Evolutionary conservation across 2,797 vertebrate genomes (phyloP).

Genomic region (Ctenosaura bakeri): DNA sequence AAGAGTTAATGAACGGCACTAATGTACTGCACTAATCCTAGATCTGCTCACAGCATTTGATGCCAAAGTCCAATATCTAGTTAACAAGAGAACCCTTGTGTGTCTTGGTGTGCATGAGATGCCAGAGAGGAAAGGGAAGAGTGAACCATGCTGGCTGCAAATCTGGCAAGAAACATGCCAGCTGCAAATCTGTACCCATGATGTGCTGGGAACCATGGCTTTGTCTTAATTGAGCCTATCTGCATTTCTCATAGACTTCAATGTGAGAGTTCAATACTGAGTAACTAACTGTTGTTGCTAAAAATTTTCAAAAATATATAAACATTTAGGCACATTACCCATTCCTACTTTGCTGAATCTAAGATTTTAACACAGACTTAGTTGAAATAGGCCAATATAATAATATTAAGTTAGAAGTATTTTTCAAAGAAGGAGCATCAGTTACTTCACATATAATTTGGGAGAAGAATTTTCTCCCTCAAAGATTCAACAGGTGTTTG

Average conservation of each 20-base stretch:
- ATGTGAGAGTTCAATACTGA: conserved; percentile 63
- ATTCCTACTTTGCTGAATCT: conserved; percentile 68
- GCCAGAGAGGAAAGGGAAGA: not conserved
- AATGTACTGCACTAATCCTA: not conserved
- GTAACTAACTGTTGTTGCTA: conserved; percentile 64
- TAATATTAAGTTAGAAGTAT: conserved; percentile 69
- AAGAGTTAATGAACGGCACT: not conserved
- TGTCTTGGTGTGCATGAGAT: not conserved
- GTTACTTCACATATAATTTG: conserved; percentile 76
- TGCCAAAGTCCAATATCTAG: not conserved
- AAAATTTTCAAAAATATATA: conserved; percentile 67
- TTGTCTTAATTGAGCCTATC: too few relatives aligned
- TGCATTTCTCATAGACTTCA: conserved; percentile 53
- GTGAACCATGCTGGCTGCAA: not conserved
- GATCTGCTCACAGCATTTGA: not conserved
- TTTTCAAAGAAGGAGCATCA: conserved; percentile 76
- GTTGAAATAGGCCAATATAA: conserved; percentile 77
- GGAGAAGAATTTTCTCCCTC: conserved; percentile 68
- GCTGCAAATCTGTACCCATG: not conserved
- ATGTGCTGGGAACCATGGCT: not conserved
- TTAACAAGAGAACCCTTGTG: not conserved
- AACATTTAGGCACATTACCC: conserved; percentile 74
- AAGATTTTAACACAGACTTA: conserved; percentile 79
- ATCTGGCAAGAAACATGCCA: not conserved
- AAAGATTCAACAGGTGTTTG: conserved; percentile 79